phyloP scores from a whole-genome alignment of 2,888 invertebrate genomes.

The Cyclophora punctaria region DNA sequence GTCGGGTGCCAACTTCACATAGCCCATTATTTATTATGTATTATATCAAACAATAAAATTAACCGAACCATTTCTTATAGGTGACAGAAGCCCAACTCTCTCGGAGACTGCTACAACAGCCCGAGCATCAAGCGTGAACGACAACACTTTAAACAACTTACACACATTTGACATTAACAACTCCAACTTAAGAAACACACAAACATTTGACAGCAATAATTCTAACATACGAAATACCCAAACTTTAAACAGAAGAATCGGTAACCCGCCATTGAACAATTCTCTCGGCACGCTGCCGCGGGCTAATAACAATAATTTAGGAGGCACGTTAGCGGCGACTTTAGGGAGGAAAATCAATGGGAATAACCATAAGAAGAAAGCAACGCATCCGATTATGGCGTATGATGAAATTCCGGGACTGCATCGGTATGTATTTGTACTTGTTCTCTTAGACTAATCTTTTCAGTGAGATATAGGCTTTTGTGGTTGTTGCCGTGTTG shows the following conservation, averaged over 20 bases:
- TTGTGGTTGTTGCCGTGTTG: too few species aligned
- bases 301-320: constrained; percentile 50
- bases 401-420: constrained; percentile 77
- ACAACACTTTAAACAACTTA: constrained; percentile 55
- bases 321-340: constrained; percentile 54
- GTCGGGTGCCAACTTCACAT: too few species aligned
- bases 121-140: constrained; percentile 81
- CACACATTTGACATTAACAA: constrained; percentile 16
- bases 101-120: constrained; percentile 90
- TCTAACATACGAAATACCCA: constrained; percentile 56
- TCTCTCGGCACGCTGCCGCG: constrained; percentile 62
- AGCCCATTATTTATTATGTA: too few species aligned
- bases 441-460: too few species aligned
- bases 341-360: constrained; percentile 71
- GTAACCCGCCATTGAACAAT: constrained; percentile 60
- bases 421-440: constrained; percentile 43
- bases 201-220: constrained; percentile 45
- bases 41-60: too few species aligned
- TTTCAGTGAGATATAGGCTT: too few species aligned
- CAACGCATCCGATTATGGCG: constrained; percentile 69
- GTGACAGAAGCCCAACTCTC: constrained; percentile 86
- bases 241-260: constrained; percentile 54
- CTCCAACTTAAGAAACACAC: constrained; percentile 14
- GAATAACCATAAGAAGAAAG: constrained; percentile 69
- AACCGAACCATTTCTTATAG: constrained; percentile 42